Base-by-base conservation (phyloP, 2,113 vertebrate genomes). In the Orycteropus afer region DNA sequence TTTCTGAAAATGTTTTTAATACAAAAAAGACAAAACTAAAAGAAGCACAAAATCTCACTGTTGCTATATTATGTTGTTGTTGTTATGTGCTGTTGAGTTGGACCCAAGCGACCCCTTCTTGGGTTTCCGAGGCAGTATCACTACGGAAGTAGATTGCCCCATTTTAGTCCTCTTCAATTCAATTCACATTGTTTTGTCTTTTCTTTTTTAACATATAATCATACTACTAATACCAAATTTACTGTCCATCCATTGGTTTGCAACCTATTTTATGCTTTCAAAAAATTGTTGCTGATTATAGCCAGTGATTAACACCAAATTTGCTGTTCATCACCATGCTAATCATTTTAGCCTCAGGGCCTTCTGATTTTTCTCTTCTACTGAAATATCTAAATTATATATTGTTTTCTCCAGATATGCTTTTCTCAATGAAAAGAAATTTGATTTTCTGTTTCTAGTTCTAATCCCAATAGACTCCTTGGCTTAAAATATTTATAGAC, bases 351-450 rank as follows among this genome's bases (percentile, higher is more conserved):
- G 78, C 63, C 74, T 53, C 42, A 57, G 18, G 3, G 82, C 74
- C 57, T 76, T 17, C 45, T 61, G 22, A 25, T 23, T 61, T 77
- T 67, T 14, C 88, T 57, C 10, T 80, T 87, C 40, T 89, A 32
- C 37, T 40, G 71, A 81, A 65, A 57, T 85, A 49, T 65, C 45
- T 95, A 73, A 93, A 84, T 90, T 95, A 92, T 53, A 83, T 34
- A 73, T 91, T 57, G 49, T 93, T 91, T 89, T 63, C 45, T 51
- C 93, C 8, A 42, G 94, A 89, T 91, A 77, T 7, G 13, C 25
- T 95, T 95, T 90, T 93, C 86, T 76, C 95, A 87, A 77, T 73
- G 93, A 96, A 96, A 96, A 81, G 95, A 95, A 93, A 79, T 93
- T 95, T 95, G 53, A 95, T 95, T 97, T 94, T 90, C 82, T 84